Evolutionary conservation across 2,888 invertebrate species (phyloP).

Genomic region (Meganola albula): DNA sequence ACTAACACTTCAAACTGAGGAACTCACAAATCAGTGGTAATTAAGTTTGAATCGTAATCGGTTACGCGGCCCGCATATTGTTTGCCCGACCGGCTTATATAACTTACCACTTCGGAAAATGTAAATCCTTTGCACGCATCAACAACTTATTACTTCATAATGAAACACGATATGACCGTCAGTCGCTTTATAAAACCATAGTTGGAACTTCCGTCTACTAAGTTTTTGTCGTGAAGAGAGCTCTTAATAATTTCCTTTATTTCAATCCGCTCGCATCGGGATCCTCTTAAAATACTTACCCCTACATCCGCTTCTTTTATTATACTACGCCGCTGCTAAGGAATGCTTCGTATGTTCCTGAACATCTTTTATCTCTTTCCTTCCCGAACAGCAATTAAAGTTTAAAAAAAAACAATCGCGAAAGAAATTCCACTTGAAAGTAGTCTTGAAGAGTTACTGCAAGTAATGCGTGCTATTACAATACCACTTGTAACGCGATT

Average conservation of each 20-base stretch:
- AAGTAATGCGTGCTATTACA: constrained; percentile 41
- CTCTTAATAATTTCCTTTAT: constrained; percentile 77
- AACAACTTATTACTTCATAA: constrained; percentile 52
- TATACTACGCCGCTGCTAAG: constrained; percentile 66
- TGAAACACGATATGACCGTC: constrained; percentile 50
- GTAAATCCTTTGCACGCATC: constrained; percentile 58
- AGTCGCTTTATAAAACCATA: constrained; percentile 47
- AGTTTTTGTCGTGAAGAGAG: constrained; percentile 55
- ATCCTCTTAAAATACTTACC: constrained; percentile 77
- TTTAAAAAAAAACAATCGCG: constrained; percentile 54
- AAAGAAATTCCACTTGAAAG: constrained; percentile 63
- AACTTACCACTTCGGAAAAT: constrained; percentile 54
- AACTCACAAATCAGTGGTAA: constrained; percentile 44
- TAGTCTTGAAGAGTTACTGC: constrained; percentile 34
- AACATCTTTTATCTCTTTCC: constrained; percentile 63
- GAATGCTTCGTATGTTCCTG: constrained; percentile 63
- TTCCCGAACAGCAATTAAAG: constrained; percentile 64
- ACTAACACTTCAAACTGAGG: constrained; percentile 37
- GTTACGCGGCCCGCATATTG: constrained; percentile 52
- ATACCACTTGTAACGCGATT: constrained; percentile 52
- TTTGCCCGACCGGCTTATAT: constrained; percentile 49
- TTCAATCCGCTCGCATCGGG: constrained; percentile 66
- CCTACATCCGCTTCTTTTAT: constrained; percentile 77
- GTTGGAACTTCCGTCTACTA: constrained; percentile 63
- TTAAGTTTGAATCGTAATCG: constrained; percentile 59